Evolutionary conservation across 2,888 invertebrate genomes (phyloP).

Genomic region (Lithophane socia): DNA sequence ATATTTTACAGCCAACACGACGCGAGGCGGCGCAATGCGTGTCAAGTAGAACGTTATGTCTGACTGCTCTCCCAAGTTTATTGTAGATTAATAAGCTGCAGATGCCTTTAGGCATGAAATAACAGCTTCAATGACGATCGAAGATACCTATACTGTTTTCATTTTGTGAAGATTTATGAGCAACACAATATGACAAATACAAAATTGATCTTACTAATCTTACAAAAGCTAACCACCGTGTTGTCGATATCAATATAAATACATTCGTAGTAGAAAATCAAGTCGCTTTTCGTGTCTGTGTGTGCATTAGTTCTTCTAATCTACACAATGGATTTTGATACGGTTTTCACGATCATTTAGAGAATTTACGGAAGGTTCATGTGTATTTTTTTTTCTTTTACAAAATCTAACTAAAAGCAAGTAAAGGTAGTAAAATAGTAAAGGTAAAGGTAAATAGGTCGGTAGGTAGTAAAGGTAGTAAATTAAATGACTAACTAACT

Average conservation of each 20-base stretch:
- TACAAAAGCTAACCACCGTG: background rate
- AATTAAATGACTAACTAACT: no score
- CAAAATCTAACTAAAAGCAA: no score
- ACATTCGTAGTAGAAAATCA: background rate
- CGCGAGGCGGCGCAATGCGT: slow-evolving; percentile 32
- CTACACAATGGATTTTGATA: background rate
- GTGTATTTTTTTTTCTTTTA: background rate
- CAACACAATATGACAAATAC: background rate
- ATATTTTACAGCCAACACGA: slow-evolving; percentile 35
- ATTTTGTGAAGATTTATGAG: slow-evolving; percentile 6
- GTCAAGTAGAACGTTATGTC: slow-evolving; percentile 9
- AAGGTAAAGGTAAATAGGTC: no score
- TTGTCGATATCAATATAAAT: background rate
- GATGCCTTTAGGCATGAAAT: slow-evolving; percentile 3
- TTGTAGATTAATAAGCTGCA: slow-evolving; percentile 29
- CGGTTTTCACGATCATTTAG: background rate
- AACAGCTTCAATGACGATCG: background rate
- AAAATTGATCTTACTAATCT: background rate
- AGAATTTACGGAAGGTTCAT: no score
- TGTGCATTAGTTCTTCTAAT: background rate
- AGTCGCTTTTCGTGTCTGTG: background rate
- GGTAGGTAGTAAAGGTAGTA: no score
- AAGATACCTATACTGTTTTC: background rate
- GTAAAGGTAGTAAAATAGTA: no score
- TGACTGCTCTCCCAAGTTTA: slow-evolving; percentile 7